phyloP scores from a whole-genome alignment of 2,797 vertebrate genomes.

The Sebastes nivosus region DNA sequence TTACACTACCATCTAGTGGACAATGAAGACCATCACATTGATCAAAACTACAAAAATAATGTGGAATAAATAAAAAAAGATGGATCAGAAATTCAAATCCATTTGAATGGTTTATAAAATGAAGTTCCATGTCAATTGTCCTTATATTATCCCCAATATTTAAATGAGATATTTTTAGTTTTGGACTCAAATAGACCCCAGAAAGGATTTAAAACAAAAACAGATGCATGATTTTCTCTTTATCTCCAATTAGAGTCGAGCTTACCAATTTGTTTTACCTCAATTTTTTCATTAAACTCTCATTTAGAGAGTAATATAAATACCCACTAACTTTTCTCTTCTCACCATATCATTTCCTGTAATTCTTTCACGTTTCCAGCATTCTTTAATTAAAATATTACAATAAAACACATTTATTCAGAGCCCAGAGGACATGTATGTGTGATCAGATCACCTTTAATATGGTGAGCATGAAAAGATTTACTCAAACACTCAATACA shows the following conservation, averaged over 20 bases:
- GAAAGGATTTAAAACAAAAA: background rate
- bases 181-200: background rate
- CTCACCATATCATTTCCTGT: background rate
- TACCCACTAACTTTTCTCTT: background rate
- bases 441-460: conserved; percentile 75
- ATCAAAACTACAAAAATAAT: background rate
- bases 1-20: conserved; percentile 29
- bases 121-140: background rate
- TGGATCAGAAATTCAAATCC: too few relatives aligned
- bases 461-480: conserved; percentile 63
- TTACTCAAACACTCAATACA: conserved; percentile 67
- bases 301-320: background rate
- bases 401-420: background rate
- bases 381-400: background rate
- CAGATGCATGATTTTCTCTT: background rate
- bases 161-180: background rate
- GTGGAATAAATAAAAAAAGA: background rate
- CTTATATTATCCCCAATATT: background rate
- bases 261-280: background rate
- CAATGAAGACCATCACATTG: background rate
- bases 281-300: background rate
- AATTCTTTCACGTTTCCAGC: background rate
- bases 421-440: too few relatives aligned
- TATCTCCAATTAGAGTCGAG: background rate
- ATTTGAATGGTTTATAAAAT: background rate